These are phyloP conservation scores for Anguilla anguilla DNA, from an alignment of 2,797 vertebrate species.

Conservation along the genomic window DNA sequence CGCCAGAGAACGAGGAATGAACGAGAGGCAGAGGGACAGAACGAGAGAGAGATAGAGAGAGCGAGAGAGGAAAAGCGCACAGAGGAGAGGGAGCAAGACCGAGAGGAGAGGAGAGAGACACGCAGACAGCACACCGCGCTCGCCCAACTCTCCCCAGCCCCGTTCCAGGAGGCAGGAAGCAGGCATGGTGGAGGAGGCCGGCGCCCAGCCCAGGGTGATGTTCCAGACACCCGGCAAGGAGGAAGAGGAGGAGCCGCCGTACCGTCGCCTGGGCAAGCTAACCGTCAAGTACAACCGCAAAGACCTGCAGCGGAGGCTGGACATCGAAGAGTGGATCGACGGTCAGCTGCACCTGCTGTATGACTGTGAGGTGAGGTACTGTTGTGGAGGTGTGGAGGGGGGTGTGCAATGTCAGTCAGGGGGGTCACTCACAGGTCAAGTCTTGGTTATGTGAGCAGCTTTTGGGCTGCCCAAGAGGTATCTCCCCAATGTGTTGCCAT, in stretches of 20 bases:
- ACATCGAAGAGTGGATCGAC: conserved; percentile 95
- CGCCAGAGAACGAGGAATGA: conserved; percentile 54
- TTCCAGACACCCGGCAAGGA: conserved; percentile 78
- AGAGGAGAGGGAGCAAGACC: conserved; percentile 26
- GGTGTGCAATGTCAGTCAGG: background rate
- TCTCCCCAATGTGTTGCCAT: background rate
- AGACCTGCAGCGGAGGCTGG: conserved; percentile 91
- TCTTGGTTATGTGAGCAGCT: background rate
- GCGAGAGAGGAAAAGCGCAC: background rate
- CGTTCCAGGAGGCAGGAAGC: conserved; percentile 68
- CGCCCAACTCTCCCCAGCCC: conserved; percentile 44
- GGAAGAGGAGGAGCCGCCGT: conserved; percentile 72
- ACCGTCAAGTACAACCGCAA: conserved; percentile 95
- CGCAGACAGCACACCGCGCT: conserved; percentile 45
- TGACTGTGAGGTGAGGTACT: conserved; percentile 77
- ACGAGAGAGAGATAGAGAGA: background rate
- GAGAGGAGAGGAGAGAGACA: conserved; percentile 6
- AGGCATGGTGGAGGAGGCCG: conserved; percentile 81
- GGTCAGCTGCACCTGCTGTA: conserved; percentile 89
- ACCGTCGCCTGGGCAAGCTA: conserved; percentile 87
- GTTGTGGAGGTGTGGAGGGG: too few species aligned
- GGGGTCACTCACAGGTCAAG: background rate
- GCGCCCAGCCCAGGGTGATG: conserved; percentile 84
- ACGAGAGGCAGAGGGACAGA: conserved; percentile 33
- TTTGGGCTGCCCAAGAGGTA: background rate